Evolutionary conservation across 1,140 invertebrate genomes (phyloP), one percentile per base, ranked within the genome.

Genomic region (Calephelis nemesis): DNA sequence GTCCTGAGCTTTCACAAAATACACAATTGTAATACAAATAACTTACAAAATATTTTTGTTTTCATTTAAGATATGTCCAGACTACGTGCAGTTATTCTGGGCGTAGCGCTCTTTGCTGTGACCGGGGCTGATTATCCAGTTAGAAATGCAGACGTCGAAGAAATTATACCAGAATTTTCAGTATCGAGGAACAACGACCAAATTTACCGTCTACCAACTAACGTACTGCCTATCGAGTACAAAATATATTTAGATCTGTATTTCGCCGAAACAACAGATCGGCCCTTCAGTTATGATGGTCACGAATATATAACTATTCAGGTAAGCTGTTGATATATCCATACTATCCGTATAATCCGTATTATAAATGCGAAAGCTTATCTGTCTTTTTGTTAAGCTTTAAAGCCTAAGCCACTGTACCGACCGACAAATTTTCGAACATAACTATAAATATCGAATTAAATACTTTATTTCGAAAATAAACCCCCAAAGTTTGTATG

Each of bases 241-340:
- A 84, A 91, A 50, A 82, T 91, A 45, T 81, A 81, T 47, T 80
- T 91, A n/a, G 85, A 91, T 69, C 68, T 90, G 7, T 90, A 79
- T 65, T 91, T 91, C 50, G 79, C 71, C 65, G 89, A 88, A 65
- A 30, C 30, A 2, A 4, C 30, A 1, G 30, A 30, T 30, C 30
- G 30, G 30, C 30, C 30, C 30, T 30, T 30, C 30, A 30, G 30
- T 30, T 30, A 30, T 30, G 30, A 30, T 30, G 30, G 30, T 30
- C 30, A 30, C 4, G 30, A 30, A 30, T 30, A 30, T 30, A 30
- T 30, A 30, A 30, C 30, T 4, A 30, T 30, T 30, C 30, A 30
- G 30, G 30, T 30, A 3, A 30, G 30, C 30, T 30, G 30, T 30
- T 30, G 30, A 30, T 30, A 4, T 30, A 30, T n/a, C n/a, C n/a